Base-by-base conservation (phyloP, 2,888 invertebrate species). In the Dasysyrphus tricinctus region DNA sequence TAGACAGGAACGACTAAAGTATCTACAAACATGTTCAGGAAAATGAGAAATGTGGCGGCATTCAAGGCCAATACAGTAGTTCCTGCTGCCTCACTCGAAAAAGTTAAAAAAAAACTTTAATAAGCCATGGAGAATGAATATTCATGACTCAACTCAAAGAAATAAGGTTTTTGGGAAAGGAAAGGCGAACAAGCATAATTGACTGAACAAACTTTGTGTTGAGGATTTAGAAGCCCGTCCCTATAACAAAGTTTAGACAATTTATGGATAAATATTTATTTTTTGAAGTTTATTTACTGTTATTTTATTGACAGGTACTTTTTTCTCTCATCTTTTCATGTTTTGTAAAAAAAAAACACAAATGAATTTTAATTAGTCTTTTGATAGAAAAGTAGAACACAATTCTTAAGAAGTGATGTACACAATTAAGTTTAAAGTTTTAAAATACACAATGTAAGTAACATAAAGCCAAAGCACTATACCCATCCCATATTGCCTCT, bases 111-210 rank as follows among this genome's bases (percentile, higher is more conserved):
- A 24, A 24, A 74, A 59, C 47, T 47, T 24, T 77, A 80, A 74
- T 61, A 61, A 59, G 44, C 74, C 80, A 67, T 75, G 34, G 74
- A n/a, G n/a, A 80, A 73, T 37, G 79, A 80, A 74, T 80, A 80
- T 80, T 80, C 80, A 80, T 80, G 74, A 74, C 51, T 24, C 19
- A 47, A 63, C 24, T 24, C 34, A 39, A 54, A 51, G 54, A n/a
- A 39, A 63, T 59, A 39, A 56, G 47, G 44, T 14, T 44, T 16
- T 16, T 24, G 24, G 24, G 3, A n/a, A n/a, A 24, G 37, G 32
- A 4, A 34, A 42, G 49, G 59, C 39, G 32, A 69, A n/a, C 57
- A 51, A 51, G 42, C 29, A 69, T 69, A 69, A 69, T 69, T 69
- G 69, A 69, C 69, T 69, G 54, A 54, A 49, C 54, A 69, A 69